Conservation (phyloP, 2,888 invertebrate genomes). For the Elgonia sp. region DNA sequence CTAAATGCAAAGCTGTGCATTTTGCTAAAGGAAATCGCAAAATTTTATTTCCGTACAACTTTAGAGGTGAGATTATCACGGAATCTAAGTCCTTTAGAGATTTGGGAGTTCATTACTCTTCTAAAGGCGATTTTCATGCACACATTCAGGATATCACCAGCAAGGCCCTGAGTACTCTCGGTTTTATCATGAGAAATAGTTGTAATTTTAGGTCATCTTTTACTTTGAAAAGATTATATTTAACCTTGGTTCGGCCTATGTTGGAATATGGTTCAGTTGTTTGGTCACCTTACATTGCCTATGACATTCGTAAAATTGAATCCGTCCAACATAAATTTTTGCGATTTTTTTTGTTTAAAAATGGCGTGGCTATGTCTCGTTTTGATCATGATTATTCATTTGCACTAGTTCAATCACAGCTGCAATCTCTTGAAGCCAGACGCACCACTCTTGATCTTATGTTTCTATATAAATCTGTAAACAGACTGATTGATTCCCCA, state of each 20-base stretch:
- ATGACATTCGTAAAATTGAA: neutral
- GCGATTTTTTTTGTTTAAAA: too few species aligned
- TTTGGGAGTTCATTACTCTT: neutral
- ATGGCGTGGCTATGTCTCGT: too few species aligned
- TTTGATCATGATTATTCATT: too few species aligned
- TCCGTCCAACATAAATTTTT: neutral
- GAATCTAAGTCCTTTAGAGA: neutral
- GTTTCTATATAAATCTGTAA: too few species aligned
- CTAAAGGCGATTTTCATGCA: neutral
- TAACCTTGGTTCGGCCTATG: conserved; percentile 13
- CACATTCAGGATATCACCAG: neutral
- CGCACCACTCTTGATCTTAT: too few species aligned
- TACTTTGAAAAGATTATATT: neutral
- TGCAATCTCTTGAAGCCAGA: too few species aligned
- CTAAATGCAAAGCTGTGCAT: conserved; percentile 10
- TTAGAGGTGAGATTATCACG: too few species aligned
- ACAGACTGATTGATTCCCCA: too few species aligned
- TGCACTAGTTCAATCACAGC: too few species aligned
- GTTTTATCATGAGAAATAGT: too few species aligned
- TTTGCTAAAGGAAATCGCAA: neutral
- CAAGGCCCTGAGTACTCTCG: neutral
- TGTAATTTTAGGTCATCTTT: neutral
- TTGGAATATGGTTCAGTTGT: conserved; percentile 28
- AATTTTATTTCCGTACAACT: neutral
- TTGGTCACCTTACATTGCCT: neutral